These are phyloP conservation scores for Tetragnatha montana DNA, from an alignment of 2,888 invertebrate genomes.

Conservation along the genomic window DNA sequence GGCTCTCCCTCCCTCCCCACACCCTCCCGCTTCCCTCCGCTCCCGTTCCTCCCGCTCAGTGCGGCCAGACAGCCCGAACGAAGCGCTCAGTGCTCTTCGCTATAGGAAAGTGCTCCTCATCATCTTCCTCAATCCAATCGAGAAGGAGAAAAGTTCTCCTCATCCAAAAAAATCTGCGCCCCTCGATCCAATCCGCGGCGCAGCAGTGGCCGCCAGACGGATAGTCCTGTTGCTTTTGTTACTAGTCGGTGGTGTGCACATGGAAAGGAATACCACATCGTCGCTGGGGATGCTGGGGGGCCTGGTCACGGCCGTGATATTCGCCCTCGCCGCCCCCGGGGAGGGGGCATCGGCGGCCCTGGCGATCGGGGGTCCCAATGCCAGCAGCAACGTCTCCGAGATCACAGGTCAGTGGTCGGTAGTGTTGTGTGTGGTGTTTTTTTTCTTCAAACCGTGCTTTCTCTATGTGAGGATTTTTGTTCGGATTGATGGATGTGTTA, in stretches of 20 bases:
- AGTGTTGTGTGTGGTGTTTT: too few species aligned
- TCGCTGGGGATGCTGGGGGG: constrained; percentile 38
- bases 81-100: background rate
- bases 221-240: constrained; percentile 1
- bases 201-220: background rate
- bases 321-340: constrained; percentile 37
- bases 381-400: constrained; percentile 18
- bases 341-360: constrained; percentile 22
- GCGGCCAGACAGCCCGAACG: background rate
- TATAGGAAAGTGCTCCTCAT: background rate
- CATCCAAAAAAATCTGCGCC: constrained; percentile 11
- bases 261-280: constrained; percentile 47
- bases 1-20: background rate
- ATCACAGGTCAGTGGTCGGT: constrained; percentile 34
- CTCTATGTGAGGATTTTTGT: too few species aligned
- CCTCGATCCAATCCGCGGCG: constrained; percentile 2
- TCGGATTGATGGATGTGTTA: too few species aligned
- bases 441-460: too few species aligned
- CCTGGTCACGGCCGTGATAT: constrained; percentile 39
- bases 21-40: background rate
- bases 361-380: background rate
- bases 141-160: background rate
- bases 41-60: background rate
- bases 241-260: constrained; percentile 10
- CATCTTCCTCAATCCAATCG: background rate